These are phyloP conservation scores for Podarcis lilfordi DNA, from an alignment of 2,797 vertebrate species.

Conservation along the genomic window DNA sequence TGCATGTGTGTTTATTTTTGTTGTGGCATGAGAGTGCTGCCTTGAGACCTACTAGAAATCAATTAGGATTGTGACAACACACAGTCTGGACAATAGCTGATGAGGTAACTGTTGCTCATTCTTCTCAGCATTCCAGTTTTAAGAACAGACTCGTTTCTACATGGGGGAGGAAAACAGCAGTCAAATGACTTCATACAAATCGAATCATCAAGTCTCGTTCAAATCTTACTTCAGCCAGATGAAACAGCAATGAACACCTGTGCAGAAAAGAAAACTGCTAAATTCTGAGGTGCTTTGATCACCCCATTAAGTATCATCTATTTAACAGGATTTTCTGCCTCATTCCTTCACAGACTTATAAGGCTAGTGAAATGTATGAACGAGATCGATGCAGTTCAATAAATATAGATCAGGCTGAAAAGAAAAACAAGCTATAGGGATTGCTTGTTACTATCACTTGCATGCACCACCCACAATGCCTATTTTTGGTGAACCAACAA, in stretches of 20 bases:
- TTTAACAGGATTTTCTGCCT: slow-evolving; percentile 8
- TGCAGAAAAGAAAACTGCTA: slow-evolving; percentile 47
- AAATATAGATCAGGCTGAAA: slow-evolving; percentile 40
- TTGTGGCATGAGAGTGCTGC: neutral
- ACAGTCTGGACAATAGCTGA: neutral
- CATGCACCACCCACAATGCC: neutral
- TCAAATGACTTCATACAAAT: neutral
- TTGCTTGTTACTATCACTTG: slow-evolving; percentile 46
- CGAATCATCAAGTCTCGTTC: neutral
- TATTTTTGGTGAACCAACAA: neutral
- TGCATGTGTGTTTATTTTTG: neutral
- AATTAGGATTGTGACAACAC: neutral
- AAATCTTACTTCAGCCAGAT: neutral
- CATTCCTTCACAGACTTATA: slow-evolving; percentile 31
- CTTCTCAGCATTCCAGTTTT: neutral
- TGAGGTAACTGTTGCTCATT: neutral
- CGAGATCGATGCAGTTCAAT: slow-evolving; percentile 33
- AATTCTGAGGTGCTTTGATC: slow-evolving; percentile 20
- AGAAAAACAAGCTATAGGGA: neutral
- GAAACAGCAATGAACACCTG: slow-evolving; percentile 16
- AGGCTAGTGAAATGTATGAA: slow-evolving; percentile 23
- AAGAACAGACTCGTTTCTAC: neutral
- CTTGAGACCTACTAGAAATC: neutral
- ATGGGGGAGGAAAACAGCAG: neutral
- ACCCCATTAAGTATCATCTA: neutral